These are phyloP conservation scores for Ecliptopera silaceata DNA, from an alignment of 2,888 invertebrate species.

Conservation along the genomic window DNA sequence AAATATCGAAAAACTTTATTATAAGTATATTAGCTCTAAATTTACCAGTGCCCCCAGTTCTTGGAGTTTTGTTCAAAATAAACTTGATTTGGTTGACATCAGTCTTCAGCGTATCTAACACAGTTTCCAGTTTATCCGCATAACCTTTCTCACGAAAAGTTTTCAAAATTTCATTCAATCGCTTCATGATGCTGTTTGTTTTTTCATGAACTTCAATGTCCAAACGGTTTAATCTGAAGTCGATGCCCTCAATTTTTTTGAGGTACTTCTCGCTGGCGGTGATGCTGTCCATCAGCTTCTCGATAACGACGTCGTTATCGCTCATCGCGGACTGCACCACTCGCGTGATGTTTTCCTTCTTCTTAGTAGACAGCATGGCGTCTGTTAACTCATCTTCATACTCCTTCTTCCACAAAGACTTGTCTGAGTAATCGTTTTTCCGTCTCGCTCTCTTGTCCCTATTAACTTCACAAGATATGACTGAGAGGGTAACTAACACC, in stretches of 20 bases:
- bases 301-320: constrained; percentile 68
- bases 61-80: constrained; percentile 46
- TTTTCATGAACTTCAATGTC: constrained; percentile 77
- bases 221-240: constrained; percentile 68
- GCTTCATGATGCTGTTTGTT: constrained; percentile 65
- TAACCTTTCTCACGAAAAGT: constrained; percentile 39
- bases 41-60: constrained; percentile 34
- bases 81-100: constrained; percentile 58
- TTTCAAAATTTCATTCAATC: constrained; percentile 56
- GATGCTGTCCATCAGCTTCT: constrained; percentile 70
- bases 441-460: constrained; percentile 48
- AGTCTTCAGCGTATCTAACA: constrained; percentile 50
- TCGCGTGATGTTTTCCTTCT: constrained; percentile 58
- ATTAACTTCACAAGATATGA: constrained; percentile 43
- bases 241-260: constrained; percentile 74
- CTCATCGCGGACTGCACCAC: constrained; percentile 44
- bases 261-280: constrained; percentile 73
- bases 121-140: constrained; percentile 50
- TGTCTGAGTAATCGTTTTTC: constrained; percentile 54
- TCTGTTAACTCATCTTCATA: constrained; percentile 70
- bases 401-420: constrained; percentile 70
- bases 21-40: neutral
- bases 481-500: constrained; percentile 42
- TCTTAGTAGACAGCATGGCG: constrained; percentile 58
- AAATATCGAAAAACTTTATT: too few relatives aligned